Conservation (phyloP, 2,113 vertebrate species). For the Buteo buteo region DNA sequence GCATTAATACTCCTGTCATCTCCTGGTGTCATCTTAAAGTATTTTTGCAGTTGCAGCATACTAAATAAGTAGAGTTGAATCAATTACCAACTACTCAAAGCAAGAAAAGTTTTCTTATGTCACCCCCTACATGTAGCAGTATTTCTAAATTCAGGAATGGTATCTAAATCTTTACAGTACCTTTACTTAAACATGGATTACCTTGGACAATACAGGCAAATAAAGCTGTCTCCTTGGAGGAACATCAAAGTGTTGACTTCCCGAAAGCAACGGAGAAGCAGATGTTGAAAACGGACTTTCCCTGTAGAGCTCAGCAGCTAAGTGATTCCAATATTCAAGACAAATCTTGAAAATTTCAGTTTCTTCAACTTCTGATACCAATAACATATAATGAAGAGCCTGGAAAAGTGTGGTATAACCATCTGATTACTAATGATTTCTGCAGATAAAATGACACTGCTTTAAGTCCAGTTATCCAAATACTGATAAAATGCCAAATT, state of each 20-base stretch:
- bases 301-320: conserved; percentile 95
- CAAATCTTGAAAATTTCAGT: conserved; percentile 99
- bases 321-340: conserved; percentile 98
- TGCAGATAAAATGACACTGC: not conserved
- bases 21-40: not conserved
- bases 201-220: conserved; percentile 95
- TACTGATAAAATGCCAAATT: not conserved
- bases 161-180: not conserved
- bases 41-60: not conserved
- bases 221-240: conserved; percentile 96
- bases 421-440: not conserved
- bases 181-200: conserved; percentile 36
- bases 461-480: not conserved
- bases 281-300: conserved; percentile 96
- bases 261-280: conserved; percentile 91
- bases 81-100: not conserved
- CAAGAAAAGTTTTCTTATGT: fast-evolving
- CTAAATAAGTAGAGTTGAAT: not conserved
- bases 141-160: not conserved
- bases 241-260: conserved; percentile 96
- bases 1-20: not conserved
- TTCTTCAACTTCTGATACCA: conserved; percentile 98
- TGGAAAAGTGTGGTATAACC: conserved; percentile 34
- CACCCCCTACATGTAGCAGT: not conserved
- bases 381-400: conserved; percentile 98